Evolutionary conservation across 2,888 invertebrate genomes (phyloP), one percentile per base, ranked within the genome.

Genomic region (Amphipyra tragopoginis): DNA sequence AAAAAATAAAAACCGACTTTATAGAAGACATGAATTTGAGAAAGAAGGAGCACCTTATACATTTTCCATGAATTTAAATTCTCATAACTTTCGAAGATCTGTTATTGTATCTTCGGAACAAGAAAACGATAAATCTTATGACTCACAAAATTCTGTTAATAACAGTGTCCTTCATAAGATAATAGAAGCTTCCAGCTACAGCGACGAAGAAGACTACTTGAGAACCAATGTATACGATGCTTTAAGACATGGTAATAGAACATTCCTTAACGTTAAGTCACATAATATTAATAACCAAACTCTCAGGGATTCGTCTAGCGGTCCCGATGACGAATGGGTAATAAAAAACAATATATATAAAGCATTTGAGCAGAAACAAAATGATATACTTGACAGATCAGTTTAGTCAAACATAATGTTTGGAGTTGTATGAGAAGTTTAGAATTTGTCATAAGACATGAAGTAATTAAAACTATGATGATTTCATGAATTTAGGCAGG

Each of bases 341-440:
- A 10, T 71, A 11, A 71, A 71, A 42, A 71, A 63, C 26, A 74
- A 74, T 36, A 70, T 71, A 5, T 70, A 74, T 13, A 70, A 70
- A 55, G 44, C 63, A 21, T 71, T 75, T 51, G 62, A 61, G 36
- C 48, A 57, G 5, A 13, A 13, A 33, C 7, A 57, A 10, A 3
- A 36, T 26, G 6, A 10, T 15, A 8, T 13, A 8, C 9, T 33
- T 4, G 1, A 33, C 33, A 21, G 21, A 21, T 21, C 21, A 2
- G 21, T 21, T 33, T 33, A 33, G 10, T 7, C 36, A 36, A 36
- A 11, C 1, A 36, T 36, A 10, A 10, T 36, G 9, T 36, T 8
- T 36, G 3, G 36, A 29, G 29, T 29, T 29, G 5, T 29, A 5
- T 29, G 5, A 5, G 38, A 1, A 38, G 38, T n/a, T 38, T 38